Percentiles rank a stretch among this genome's conserved stretches.
These are phyloP conservation scores for Connochaetes taurinus DNA, from an alignment of 2,113 vertebrate species.

Conservation along the genomic window DNA sequence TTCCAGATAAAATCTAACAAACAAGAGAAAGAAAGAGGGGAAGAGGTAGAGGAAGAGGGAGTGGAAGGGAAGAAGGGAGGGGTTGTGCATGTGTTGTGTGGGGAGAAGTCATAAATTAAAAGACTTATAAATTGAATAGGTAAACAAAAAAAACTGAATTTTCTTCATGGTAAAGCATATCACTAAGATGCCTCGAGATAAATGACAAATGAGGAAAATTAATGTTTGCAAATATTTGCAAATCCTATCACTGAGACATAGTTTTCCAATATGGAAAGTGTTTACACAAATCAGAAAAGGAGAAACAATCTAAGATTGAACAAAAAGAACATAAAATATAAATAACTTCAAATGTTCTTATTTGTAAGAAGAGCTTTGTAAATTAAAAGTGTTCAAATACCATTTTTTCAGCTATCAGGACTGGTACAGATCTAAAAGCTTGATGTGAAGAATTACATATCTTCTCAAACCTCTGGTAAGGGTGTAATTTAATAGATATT, in stretches of 20 bases:
- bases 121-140: not conserved
- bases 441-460: not conserved
- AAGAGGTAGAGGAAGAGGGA: too few relatives aligned
- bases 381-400: not conserved
- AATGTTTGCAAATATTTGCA: not conserved
- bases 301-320: not conserved
- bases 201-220: not conserved
- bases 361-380: not conserved
- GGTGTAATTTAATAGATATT: not conserved
- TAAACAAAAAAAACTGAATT: not conserved
- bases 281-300: not conserved
- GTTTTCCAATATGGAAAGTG: not conserved
- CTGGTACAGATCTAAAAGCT: not conserved
- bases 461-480: not conserved
- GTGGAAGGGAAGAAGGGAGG: not conserved
- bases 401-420: not conserved
- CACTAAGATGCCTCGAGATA: not conserved
- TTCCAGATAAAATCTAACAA: not conserved
- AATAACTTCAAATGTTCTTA: not conserved
- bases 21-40: not conserved
- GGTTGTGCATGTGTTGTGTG: not conserved
- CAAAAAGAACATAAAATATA: not conserved
- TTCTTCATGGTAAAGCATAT: not conserved
- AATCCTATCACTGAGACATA: not conserved
- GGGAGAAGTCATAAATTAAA: not conserved